These are phyloP conservation scores for Drosophila albomicans DNA, from an alignment of 1,140 invertebrate species.

Conservation along the genomic window DNA sequence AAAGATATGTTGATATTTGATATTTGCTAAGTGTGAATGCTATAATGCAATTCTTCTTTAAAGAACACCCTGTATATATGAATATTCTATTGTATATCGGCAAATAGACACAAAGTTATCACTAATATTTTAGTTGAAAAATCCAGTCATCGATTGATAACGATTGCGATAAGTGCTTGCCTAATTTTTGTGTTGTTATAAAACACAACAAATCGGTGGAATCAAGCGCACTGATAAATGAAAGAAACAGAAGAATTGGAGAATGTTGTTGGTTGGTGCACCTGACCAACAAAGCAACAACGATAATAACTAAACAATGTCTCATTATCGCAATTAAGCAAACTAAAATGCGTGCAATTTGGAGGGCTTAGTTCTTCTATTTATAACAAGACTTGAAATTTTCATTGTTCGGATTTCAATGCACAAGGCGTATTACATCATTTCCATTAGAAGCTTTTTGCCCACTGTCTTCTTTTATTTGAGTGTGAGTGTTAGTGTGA, in stretches of 20 bases:
- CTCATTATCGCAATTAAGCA: constrained; percentile 63
- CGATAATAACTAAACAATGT: constrained; percentile 30
- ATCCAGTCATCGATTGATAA: constrained; percentile 51
- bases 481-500: background rate
- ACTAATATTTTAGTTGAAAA: constrained; percentile 48
- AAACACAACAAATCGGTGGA: constrained; percentile 9
- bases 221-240: constrained; percentile 19
- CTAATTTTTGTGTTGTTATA: constrained; percentile 49
- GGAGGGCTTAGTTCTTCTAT: constrained; percentile 31
- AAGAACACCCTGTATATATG: constrained; percentile 33
- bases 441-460: constrained; percentile 43
- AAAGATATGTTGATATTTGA: constrained; percentile 2
- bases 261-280: constrained; percentile 5
- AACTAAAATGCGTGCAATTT: constrained; percentile 75
- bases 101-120: constrained; percentile 42
- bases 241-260: constrained; percentile 2
- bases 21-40: constrained; percentile 21
- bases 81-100: background rate
- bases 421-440: constrained; percentile 65
- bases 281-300: constrained; percentile 19
- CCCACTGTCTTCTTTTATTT: constrained; percentile 41
- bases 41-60: constrained; percentile 19
- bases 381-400: constrained; percentile 7
- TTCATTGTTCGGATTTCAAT: constrained; percentile 48
- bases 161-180: constrained; percentile 51